These are phyloP conservation scores for Psix sp. DNA, from an alignment of 1,140 invertebrate genomes.

Conservation along the genomic window DNA sequence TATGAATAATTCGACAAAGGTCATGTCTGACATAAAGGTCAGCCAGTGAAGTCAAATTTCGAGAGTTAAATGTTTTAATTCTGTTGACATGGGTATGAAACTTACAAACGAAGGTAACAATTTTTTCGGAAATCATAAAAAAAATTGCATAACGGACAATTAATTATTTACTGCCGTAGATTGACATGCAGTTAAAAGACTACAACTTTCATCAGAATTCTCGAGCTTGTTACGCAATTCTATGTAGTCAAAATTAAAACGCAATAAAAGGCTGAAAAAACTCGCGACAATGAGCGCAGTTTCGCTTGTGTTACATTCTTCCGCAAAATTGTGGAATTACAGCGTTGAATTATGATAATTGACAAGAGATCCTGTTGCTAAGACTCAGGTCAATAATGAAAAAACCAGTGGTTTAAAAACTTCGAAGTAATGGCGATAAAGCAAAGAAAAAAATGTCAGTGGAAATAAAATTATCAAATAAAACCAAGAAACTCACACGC, in stretches of 20 bases:
- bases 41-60: too few species aligned
- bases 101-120: too few species aligned
- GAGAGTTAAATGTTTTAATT: too few species aligned
- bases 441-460: slow-evolving; percentile 3
- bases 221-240: slow-evolving; percentile 12
- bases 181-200: too few species aligned
- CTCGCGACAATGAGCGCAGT: slow-evolving; percentile 14
- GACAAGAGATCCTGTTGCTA: slow-evolving; percentile 12
- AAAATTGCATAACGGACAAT: too few species aligned
- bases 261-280: slow-evolving; percentile 18
- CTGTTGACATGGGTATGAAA: too few species aligned
- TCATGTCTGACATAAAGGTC: too few species aligned
- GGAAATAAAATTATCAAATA: slow-evolving; percentile 3
- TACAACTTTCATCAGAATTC: neutral
- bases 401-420: slow-evolving; percentile 6
- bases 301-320: slow-evolving; percentile 10
- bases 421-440: neutral
- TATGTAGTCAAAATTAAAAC: slow-evolving; percentile 18
- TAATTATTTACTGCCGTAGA: too few species aligned
- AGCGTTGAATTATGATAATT: slow-evolving; percentile 39
- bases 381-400: slow-evolving; percentile 15
- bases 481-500: neutral
- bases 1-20: slow-evolving; percentile 19
- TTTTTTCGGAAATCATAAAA: too few species aligned
- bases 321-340: neutral